Evolutionary conservation across 2,113 vertebrate genomes (phyloP).

Genomic region (Carassius carassius): DNA sequence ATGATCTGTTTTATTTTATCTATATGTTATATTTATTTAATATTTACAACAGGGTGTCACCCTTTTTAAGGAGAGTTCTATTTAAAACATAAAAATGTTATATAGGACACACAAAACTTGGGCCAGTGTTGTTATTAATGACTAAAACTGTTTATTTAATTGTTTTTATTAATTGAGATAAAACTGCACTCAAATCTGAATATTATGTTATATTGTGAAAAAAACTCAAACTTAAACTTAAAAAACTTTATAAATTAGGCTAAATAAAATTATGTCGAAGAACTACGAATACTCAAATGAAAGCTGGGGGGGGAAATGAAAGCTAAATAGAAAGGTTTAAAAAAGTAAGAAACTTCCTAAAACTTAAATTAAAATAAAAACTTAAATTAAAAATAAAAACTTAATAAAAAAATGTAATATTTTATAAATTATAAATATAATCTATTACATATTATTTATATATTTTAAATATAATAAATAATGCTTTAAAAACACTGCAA

Average conservation of each 20-base stretch:
- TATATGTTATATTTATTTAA: background rate
- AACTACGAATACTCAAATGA: background rate
- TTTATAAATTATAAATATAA: too few species aligned
- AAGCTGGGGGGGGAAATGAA: too few species aligned
- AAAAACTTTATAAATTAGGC: too few species aligned
- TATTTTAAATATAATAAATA: background rate
- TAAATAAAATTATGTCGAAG: background rate
- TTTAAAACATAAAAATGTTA: background rate
- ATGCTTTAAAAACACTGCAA: background rate
- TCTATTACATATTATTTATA: too few species aligned
- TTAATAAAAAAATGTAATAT: background rate
- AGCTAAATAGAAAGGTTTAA: too few species aligned
- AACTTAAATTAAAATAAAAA: too few species aligned
- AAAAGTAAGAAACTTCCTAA: conserved; percentile 17
- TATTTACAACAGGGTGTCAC: background rate
- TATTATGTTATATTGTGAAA: background rate
- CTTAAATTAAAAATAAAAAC: too few species aligned
- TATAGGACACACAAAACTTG: background rate
- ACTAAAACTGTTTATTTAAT: background rate
- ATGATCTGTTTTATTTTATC: background rate
- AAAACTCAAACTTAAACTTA: background rate
- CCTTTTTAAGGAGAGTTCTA: background rate
- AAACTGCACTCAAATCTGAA: background rate
- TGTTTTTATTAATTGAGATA: background rate
- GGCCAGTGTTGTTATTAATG: background rate